Evolutionary conservation across 2,113 vertebrate species (phyloP).

Genomic region (Stictonetta naevosa): DNA sequence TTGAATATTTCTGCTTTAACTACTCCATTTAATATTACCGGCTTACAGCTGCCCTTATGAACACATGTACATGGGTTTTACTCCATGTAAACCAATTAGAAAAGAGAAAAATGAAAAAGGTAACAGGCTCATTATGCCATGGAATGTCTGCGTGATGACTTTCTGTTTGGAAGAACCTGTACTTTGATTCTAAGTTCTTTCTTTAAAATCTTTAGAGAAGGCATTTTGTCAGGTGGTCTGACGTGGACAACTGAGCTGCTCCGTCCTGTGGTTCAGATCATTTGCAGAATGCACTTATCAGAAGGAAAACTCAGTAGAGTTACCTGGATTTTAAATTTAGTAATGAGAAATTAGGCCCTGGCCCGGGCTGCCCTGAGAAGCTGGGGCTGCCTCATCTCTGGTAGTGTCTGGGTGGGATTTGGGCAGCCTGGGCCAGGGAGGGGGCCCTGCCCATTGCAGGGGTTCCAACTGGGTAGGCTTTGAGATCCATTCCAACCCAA

Average conservation of each 20-base stretch:
- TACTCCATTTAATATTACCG: neutral
- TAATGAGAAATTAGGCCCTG: neutral
- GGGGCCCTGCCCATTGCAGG: no score
- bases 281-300: neutral
- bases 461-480: no score
- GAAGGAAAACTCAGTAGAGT: neutral
- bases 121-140: neutral
- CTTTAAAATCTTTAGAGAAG: neutral
- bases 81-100: accelerated
- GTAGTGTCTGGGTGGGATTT: no score
- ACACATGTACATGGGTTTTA: neutral
- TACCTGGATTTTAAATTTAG: neutral
- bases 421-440: no score
- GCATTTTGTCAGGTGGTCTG: neutral
- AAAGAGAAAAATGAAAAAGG: neutral
- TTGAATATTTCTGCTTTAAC: neutral
- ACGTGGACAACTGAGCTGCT: neutral
- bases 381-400: no score
- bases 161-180: neutral
- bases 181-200: neutral
- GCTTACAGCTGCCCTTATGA: neutral
- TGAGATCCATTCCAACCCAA: no score
- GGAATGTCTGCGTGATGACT: neutral
- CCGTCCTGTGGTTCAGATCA: neutral
- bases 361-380: no score